A percentile compares a stretch with the other conserved stretches of the same genome.
Evolutionary conservation across 2,888 invertebrate species (phyloP).

Genomic region (Sarcophaga carnaria): DNA sequence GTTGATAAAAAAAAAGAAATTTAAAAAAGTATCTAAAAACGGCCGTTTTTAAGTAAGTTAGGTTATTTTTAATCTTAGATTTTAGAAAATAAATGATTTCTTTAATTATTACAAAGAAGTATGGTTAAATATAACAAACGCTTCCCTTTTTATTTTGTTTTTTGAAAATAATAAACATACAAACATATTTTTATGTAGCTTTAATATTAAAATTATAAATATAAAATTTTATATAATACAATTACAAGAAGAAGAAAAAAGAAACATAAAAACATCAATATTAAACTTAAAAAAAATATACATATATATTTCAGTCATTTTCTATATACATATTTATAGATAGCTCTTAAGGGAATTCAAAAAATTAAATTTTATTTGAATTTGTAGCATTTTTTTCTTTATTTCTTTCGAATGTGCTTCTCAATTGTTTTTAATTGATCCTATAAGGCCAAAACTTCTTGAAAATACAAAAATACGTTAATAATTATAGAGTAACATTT

Average conservation of each 20-base stretch:
- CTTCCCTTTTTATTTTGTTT: conserved; percentile 49
- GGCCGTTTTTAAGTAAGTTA: conserved; percentile 69
- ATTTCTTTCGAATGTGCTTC: background rate
- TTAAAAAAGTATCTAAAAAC: conserved; percentile 59
- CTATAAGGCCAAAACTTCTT: too few relatives aligned
- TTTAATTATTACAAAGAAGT: conserved; percentile 53
- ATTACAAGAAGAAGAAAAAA: background rate
- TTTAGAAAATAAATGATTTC: conserved; percentile 52
- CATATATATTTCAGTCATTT: background rate
- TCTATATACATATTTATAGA: background rate
- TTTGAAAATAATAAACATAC: conserved; percentile 24
- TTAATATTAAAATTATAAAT: conserved; percentile 40
- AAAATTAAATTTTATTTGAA: background rate
- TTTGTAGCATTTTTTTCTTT: background rate
- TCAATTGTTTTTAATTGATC: background rate
- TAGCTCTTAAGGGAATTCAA: conserved; percentile 36
- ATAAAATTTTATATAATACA: conserved; percentile 31
- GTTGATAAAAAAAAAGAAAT: conserved; percentile 46
- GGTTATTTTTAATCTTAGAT: conserved; percentile 39
- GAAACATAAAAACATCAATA: conserved; percentile 11
- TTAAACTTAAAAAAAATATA: conserved; percentile 13
- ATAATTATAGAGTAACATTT: too few relatives aligned
- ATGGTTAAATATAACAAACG: conserved; percentile 33
- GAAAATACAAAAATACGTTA: too few relatives aligned
- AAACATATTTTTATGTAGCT: conserved; percentile 47